phyloP scores from a whole-genome alignment of 1,140 invertebrate species.

The Aporrectodea caliginosa region DNA sequence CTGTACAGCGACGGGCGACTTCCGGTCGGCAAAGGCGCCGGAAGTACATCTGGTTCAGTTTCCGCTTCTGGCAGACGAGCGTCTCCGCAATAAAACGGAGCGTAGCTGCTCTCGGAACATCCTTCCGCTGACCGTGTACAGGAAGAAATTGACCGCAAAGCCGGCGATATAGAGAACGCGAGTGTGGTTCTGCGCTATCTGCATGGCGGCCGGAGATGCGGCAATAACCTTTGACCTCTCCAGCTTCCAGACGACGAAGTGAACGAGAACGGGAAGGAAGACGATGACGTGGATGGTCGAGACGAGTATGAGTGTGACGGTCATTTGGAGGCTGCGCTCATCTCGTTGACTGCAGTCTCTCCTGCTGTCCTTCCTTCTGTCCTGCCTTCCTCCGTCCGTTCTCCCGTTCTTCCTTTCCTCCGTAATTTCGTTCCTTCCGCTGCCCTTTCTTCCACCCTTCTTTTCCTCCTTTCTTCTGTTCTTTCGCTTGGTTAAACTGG shows the following conservation, averaged over 20 bases:
- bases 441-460: neutral
- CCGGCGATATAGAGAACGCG: conserved; percentile 21
- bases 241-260: conserved; percentile 26
- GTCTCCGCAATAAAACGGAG: neutral
- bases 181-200: conserved; percentile 19
- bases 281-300: conserved; percentile 27
- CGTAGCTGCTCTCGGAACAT: neutral
- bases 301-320: conserved; percentile 26
- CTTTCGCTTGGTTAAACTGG: no score
- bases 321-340: conserved; percentile 13
- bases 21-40: no score
- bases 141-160: conserved; percentile 32
- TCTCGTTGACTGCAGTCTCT: neutral
- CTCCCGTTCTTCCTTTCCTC: neutral
- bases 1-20: no score
- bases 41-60: neutral
- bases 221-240: conserved; percentile 15
- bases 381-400: neutral
- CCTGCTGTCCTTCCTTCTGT: neutral
- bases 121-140: conserved; percentile 27
- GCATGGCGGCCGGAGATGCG: conserved; percentile 7
- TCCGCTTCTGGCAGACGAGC: neutral
- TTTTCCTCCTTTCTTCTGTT: neutral
- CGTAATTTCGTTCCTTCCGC: neutral
- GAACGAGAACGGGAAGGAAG: conserved; percentile 25